These are phyloP conservation scores for Monodelphis domestica DNA, from an alignment of 2,797 vertebrate genomes.

Conservation along the genomic window DNA sequence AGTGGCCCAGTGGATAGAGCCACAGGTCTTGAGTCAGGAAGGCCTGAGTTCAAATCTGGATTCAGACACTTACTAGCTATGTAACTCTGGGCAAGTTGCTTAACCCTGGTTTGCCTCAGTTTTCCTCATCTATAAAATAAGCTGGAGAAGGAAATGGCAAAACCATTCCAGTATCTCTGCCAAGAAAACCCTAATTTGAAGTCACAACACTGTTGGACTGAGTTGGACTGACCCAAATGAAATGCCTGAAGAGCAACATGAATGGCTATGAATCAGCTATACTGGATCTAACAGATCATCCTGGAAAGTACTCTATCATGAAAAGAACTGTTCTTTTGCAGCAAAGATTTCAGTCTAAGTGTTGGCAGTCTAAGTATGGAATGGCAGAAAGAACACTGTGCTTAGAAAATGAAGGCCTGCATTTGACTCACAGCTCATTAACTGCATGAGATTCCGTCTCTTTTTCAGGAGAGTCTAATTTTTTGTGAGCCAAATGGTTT, in stretches of 20 bases:
- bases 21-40: too few relatives aligned
- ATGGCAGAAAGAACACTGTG: background rate
- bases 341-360: background rate
- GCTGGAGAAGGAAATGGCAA: background rate
- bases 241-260: background rate
- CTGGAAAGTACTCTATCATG: background rate
- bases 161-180: background rate
- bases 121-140: background rate
- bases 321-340: background rate
- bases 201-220: background rate
- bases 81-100: too few relatives aligned
- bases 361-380: background rate
- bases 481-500: too few relatives aligned
- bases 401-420: background rate
- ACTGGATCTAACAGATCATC: background rate
- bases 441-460: too few relatives aligned
- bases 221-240: too few relatives aligned
- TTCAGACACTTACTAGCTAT: too few relatives aligned
- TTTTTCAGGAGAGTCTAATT: too few relatives aligned
- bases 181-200: background rate
- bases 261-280: background rate
- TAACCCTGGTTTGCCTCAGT: too few relatives aligned
- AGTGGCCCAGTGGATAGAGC: too few relatives aligned
- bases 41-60: too few relatives aligned
- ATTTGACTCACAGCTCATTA: too few relatives aligned